Conservation (phyloP, 2,797 vertebrate genomes). For the Otolemur crassicaudatus region DNA sequence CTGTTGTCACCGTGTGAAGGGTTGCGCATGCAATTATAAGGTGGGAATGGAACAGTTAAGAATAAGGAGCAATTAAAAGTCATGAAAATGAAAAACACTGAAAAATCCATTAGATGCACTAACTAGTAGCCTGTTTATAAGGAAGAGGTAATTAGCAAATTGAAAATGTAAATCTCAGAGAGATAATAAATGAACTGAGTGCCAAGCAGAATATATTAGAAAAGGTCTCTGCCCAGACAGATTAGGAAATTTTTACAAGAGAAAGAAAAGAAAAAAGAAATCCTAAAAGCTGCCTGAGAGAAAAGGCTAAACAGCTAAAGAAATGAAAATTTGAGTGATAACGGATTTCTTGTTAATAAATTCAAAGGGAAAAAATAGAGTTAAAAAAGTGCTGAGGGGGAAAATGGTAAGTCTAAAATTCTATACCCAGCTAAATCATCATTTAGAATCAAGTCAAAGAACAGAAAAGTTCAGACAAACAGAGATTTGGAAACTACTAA, state of each 20-base stretch:
- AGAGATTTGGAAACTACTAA: background rate
- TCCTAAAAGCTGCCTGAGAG: background rate
- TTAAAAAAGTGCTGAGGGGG: background rate
- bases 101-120: background rate
- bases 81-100: background rate
- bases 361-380: background rate
- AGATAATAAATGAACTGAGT: background rate
- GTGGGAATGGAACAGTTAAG: background rate
- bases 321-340: background rate
- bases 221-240: background rate
- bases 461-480: background rate
- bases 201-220: background rate
- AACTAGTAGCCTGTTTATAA: background rate
- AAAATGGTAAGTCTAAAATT: background rate
- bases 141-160: background rate
- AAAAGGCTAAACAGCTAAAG: conserved; percentile 9
- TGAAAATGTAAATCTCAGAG: background rate
- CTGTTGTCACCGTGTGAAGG: background rate
- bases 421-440: background rate
- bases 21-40: background rate
- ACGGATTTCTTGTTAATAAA: background rate
- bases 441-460: background rate
- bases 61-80: background rate
- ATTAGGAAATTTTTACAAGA: background rate
- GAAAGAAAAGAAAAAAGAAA: background rate